These are phyloP conservation scores for Casuarius casuarius DNA, from an alignment of 2,113 vertebrate genomes.

Conservation along the genomic window DNA sequence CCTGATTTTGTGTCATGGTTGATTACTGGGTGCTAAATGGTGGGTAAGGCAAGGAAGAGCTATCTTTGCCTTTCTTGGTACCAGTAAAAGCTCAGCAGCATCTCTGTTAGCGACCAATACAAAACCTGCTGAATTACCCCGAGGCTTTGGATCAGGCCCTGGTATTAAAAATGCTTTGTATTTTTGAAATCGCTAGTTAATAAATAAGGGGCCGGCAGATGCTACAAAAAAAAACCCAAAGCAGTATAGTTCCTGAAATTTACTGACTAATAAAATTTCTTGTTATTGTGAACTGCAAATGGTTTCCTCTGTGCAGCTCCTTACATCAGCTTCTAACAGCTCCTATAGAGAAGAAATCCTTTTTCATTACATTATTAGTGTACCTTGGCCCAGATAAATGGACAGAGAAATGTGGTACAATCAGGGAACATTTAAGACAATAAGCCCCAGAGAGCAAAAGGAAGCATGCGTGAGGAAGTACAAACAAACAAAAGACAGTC, in stretches of 20 bases:
- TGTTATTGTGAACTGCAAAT: constrained; percentile 63
- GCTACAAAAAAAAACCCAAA: constrained; percentile 6
- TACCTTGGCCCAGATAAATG: constrained; percentile 46
- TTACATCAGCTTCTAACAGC: constrained; percentile 54
- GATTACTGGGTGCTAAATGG: not conserved
- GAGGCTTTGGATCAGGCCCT: not conserved
- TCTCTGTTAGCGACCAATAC: not conserved
- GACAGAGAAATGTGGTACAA: constrained; percentile 60
- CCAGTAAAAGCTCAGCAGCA: not conserved
- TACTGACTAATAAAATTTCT: constrained; percentile 64
- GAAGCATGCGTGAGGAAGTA: not conserved
- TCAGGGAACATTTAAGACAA: not conserved
- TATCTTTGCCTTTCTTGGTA: not conserved
- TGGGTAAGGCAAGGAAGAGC: not conserved
- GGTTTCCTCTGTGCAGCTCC: constrained; percentile 49
- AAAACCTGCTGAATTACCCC: constrained; percentile 3
- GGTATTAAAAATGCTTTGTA: constrained; percentile 53
- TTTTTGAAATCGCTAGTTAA: constrained; percentile 47
- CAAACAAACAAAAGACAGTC: constrained; percentile 45
- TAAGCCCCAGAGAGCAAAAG: not conserved
- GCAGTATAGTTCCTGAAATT: constrained; percentile 53
- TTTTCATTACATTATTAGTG: constrained; percentile 48
- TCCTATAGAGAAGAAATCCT: constrained; percentile 41
- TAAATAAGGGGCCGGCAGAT: constrained; percentile 53
- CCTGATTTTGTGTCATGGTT: not conserved